Percentiles rank a stretch among this genome's conserved stretches.
Evolutionary conservation across 2,888 invertebrate genomes (phyloP).

Genomic region (Synergus itoensis): DNA sequence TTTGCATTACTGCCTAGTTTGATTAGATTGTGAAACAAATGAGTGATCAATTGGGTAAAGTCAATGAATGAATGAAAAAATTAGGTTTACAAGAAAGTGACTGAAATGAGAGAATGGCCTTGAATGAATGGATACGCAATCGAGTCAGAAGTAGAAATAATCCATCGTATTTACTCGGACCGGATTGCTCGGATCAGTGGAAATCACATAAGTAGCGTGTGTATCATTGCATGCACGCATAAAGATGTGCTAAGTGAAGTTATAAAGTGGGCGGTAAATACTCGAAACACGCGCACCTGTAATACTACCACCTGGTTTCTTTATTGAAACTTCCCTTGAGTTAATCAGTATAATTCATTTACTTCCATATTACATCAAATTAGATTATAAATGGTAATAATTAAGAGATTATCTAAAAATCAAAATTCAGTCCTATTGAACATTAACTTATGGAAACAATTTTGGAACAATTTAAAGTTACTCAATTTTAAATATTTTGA

Average conservation of each 20-base stretch:
- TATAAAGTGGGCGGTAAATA: constrained; percentile 36
- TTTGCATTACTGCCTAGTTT: neutral
- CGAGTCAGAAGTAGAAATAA: constrained; percentile 32
- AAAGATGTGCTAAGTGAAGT: neutral
- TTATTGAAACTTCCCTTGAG: neutral
- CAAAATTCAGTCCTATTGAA: too few relatives aligned
- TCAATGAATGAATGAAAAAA: constrained; percentile 31
- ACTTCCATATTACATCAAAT: constrained; percentile 1
- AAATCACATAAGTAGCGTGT: constrained; percentile 34
- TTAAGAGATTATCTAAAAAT: too few relatives aligned
- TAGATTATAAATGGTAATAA: neutral
- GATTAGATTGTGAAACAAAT: constrained; percentile 26
- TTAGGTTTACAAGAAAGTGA: constrained; percentile 35
- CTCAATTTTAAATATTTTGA: too few relatives aligned
- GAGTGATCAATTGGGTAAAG: constrained; percentile 12
- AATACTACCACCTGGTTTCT: constrained; percentile 5
- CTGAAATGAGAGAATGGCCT: constrained; percentile 24
- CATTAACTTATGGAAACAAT: too few relatives aligned
- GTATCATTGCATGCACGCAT: constrained; percentile 15
- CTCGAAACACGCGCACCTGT: constrained; percentile 34
- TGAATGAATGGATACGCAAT: constrained; percentile 39
- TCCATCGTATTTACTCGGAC: constrained; percentile 33
- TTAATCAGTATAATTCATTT: neutral
- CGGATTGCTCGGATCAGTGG: constrained; percentile 26
- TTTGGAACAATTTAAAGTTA: too few relatives aligned